A percentile compares a stretch with the other conserved stretches of the same genome.
Conservation (phyloP, 2,888 invertebrate genomes). For the Limnephilus marmoratus region DNA sequence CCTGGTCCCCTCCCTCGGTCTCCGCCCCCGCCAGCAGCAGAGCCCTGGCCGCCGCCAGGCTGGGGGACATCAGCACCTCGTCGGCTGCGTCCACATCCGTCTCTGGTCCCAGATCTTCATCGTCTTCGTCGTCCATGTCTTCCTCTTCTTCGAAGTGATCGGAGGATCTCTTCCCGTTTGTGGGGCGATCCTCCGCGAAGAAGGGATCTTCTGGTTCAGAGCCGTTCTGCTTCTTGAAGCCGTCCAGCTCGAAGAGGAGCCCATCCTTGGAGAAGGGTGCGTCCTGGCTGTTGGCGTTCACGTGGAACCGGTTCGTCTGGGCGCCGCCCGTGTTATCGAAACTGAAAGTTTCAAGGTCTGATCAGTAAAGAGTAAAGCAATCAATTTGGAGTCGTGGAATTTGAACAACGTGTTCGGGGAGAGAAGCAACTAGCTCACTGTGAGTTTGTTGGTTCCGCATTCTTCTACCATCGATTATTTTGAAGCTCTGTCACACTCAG, state of each 20-base stretch:
- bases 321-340: constrained; percentile 66
- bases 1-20: constrained; percentile 67
- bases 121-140: constrained; percentile 78
- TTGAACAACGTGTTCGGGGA: not conserved
- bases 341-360: constrained; percentile 46
- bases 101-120: constrained; percentile 86
- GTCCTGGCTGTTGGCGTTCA: constrained; percentile 68
- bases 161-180: constrained; percentile 67
- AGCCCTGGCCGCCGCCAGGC: constrained; percentile 69
- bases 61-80: constrained; percentile 73
- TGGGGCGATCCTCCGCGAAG: constrained; percentile 52
- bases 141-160: constrained; percentile 75
- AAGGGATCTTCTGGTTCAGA: constrained; percentile 43
- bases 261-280: constrained; percentile 61
- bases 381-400: not conserved
- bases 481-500: not conserved
- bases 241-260: constrained; percentile 64
- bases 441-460: constrained; percentile 5
- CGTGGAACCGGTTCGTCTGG: constrained; percentile 71
- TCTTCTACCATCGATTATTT: not conserved
- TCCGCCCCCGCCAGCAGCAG: constrained; percentile 68
- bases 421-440: not conserved
- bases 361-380: not conserved
- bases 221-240: constrained; percentile 67
- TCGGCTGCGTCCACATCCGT: constrained; percentile 84